These are phyloP conservation scores for Bombus terrestris DNA, from an alignment of 1,140 invertebrate species.

Conservation along the genomic window DNA sequence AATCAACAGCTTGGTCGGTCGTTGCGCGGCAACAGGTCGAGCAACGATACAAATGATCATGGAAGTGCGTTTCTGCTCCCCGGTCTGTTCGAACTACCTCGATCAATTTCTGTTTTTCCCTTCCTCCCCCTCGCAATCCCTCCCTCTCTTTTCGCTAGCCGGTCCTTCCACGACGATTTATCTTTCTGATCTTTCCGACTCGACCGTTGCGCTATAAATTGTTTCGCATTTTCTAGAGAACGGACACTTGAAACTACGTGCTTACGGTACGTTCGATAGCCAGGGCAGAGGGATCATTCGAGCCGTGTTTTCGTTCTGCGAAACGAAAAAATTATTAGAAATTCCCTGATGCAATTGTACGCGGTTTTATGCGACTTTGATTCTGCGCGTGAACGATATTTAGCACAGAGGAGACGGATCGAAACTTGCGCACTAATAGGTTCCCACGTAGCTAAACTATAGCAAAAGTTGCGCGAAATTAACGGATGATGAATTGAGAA, in stretches of 20 bases:
- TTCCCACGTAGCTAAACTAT: too few species aligned
- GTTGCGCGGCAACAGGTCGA: constrained; percentile 60
- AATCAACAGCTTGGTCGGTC: constrained; percentile 48
- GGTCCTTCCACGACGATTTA: neutral
- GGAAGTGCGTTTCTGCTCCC: constrained; percentile 37
- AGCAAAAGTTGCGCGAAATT: too few species aligned
- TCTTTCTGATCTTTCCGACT: neutral
- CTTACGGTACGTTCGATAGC: too few species aligned
- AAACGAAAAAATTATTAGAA: too few species aligned
- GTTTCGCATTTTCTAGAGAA: neutral
- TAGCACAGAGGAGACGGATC: too few species aligned
- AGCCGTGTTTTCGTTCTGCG: neutral
- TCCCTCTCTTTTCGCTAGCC: too few species aligned
- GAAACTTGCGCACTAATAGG: too few species aligned
- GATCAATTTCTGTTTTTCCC: constrained; percentile 53
- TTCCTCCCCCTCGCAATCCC: neutral
- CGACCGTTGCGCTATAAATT: neutral
- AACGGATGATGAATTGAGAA: neutral
- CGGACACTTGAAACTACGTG: too few species aligned
- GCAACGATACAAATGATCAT: constrained; percentile 64
- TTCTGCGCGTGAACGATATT: too few species aligned
- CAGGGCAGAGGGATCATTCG: too few species aligned
- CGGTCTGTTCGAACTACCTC: constrained; percentile 33
- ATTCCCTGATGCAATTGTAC: neutral
- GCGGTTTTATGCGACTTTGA: neutral